Evolutionary conservation across 1,140 invertebrate genomes (phyloP).

Genomic region (Tetramorium parvispinum): DNA sequence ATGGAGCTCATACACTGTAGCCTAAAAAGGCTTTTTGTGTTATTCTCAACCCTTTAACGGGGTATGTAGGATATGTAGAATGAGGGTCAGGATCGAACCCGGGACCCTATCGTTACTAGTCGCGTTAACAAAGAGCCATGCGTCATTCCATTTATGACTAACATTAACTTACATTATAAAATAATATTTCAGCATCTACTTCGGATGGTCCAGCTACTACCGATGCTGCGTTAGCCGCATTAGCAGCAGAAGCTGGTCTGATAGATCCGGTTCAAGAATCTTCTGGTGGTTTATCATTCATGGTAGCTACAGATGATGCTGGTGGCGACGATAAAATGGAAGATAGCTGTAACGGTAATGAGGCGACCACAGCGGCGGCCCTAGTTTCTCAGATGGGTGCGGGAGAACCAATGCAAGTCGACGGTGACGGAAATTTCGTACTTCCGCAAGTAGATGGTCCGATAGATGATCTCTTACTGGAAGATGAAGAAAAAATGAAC

Average conservation of each 20-base stretch:
- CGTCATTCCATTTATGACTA: too few relatives aligned
- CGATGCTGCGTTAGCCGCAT: constrained; percentile 88
- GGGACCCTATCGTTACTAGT: too few relatives aligned
- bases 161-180: not conserved
- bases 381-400: constrained; percentile 78
- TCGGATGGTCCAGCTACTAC: constrained; percentile 88
- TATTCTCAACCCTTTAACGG: too few relatives aligned
- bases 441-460: constrained; percentile 84
- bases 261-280: constrained; percentile 87
- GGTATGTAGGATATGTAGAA: too few relatives aligned
- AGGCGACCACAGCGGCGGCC: constrained; percentile 74
- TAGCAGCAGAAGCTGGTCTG: constrained; percentile 89
- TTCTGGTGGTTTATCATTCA: constrained; percentile 82
- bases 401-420: constrained; percentile 83
- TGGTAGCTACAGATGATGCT: constrained; percentile 81
- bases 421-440: constrained; percentile 83
- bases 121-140: too few relatives aligned
- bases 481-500: constrained; percentile 76
- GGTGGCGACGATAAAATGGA: constrained; percentile 79
- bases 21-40: too few relatives aligned
- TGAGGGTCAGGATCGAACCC: too few relatives aligned
- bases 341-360: constrained; percentile 84
- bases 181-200: constrained; percentile 84
- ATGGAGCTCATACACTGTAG: too few relatives aligned
- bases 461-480: constrained; percentile 78